These are phyloP conservation scores for Hemistola chrysoprasaria DNA, from an alignment of 2,888 invertebrate species.

Conservation along the genomic window DNA sequence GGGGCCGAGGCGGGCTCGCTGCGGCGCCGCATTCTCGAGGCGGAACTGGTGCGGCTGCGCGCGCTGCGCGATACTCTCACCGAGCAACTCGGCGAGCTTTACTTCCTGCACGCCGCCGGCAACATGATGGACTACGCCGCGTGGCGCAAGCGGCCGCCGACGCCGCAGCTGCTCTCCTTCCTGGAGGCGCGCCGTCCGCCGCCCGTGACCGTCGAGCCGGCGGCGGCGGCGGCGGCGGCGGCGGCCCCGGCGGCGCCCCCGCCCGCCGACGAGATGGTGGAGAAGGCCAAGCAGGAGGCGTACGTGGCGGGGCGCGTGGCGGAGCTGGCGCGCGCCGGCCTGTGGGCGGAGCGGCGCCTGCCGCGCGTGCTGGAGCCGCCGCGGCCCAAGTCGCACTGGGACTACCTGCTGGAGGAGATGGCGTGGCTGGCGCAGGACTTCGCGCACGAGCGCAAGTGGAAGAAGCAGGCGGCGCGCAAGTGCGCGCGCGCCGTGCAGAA, in stretches of 20 bases:
- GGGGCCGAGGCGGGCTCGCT: conserved; percentile 63
- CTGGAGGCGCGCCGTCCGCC: conserved; percentile 87
- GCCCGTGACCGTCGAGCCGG: conserved; percentile 72
- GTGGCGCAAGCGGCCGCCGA: conserved; percentile 92
- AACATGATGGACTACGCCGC: conserved; percentile 93
- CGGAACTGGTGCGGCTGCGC: conserved; percentile 86
- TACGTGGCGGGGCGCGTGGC: conserved; percentile 95
- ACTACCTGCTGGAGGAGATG: conserved; percentile 99
- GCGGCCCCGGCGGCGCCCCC: conserved; percentile 38
- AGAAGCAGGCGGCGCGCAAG: conserved; percentile 96
- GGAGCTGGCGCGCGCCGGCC: conserved; percentile 95
- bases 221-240: conserved; percentile 22
- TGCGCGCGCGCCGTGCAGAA: conserved; percentile 96
- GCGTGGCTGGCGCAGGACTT: conserved; percentile 99
- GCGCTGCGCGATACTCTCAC: conserved; percentile 86
- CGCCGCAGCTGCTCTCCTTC: conserved; percentile 88
- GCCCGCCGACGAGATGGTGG: conserved; percentile 62
- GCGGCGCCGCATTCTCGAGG: conserved; percentile 86
- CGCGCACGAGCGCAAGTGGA: conserved; percentile 98
- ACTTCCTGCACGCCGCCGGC: conserved; percentile 92
- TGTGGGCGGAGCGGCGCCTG: conserved; percentile 96
- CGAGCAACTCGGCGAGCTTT: conserved; percentile 91
- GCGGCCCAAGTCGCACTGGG: conserved; percentile 97
- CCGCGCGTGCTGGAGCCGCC: conserved; percentile 96
- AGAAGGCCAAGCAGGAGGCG: conserved; percentile 88